Conservation (phyloP, 2,113 vertebrate species). For the Ciconia boyciana region DNA sequence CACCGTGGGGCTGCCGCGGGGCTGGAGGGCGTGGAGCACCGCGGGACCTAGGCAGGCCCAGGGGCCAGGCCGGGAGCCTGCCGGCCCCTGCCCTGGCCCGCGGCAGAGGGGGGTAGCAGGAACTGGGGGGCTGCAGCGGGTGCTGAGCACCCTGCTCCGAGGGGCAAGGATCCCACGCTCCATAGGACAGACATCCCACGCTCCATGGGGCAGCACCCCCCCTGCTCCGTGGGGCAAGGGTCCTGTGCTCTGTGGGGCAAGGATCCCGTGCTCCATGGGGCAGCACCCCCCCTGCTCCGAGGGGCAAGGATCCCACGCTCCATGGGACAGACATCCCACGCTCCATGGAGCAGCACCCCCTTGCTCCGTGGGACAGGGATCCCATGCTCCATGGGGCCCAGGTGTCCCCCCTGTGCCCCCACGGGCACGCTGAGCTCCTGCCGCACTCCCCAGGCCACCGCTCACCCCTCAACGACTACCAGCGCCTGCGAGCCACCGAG, state of each 20-base stretch:
- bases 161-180: background rate
- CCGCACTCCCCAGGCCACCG: constrained; percentile 70
- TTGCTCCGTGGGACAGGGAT: background rate
- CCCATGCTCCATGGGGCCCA: rapidly evolving
- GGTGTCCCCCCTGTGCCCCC: background rate
- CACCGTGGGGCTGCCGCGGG: background rate
- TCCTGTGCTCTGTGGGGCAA: background rate
- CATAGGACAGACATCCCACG: too few species aligned
- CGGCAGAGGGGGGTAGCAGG: background rate
- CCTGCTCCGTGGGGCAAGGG: too few species aligned
- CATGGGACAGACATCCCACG: too few species aligned
- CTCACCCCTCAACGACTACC: constrained; percentile 91
- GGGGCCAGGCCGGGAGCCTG: background rate
- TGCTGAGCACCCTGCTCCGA: background rate
- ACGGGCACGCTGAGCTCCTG: background rate
- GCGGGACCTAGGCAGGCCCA: background rate
- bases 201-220: too few species aligned
- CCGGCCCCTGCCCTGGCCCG: background rate
- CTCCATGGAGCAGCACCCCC: too few species aligned
- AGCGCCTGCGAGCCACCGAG: constrained; percentile 85
- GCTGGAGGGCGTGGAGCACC: background rate
- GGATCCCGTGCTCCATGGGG: too few species aligned
- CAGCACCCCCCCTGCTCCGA: background rate
- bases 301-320: background rate
- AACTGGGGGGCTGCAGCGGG: background rate